Base-by-base conservation (phyloP, 2,888 invertebrate genomes). In the Unio delphinus region DNA sequence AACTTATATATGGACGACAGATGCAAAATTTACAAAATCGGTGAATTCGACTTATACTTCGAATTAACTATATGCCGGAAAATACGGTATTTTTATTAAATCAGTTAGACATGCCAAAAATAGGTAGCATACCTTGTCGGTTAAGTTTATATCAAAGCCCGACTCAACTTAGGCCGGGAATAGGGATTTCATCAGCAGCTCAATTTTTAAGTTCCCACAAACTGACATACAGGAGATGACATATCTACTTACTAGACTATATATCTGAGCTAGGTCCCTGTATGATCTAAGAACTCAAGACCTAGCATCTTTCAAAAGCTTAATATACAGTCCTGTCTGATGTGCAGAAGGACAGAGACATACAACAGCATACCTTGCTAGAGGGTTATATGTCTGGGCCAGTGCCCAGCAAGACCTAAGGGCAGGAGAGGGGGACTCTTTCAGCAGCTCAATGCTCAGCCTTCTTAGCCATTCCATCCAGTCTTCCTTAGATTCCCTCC, bases 381-480 rank as follows among this genome's bases (percentile, higher is more conserved):
- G 91, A 85, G 98, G 97, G 0, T 96, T 95, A 90, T 99, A 97
- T 54, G 96, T 95, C 90, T 98, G 97, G 28, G 89, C 90, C 60
- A 90, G 80, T n/a, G 87, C 86, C 86, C 96, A 94, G 86, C 99
- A 99, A 2, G 98, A 97, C 76, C 97, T 92, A 34, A 99, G 91
- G 0, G 98, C 97, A 8, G 98, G 97, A 55, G 97, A 97, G 3
- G 98, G 97, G 0, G 98, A 98, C 88, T 98, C 97, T 80, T 97
- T 97, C 15, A 99, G 92, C 55, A 99, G 92, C 66, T 97, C 98
- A 76, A 97, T 95, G 73, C 97, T 96, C 71, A 99, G 92, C 61
- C 96, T 93, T 61, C 96, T 92, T 65, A 99, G 90, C 99, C 99
- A 99, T 89, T 99, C 98, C 63, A 98, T 92, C 99, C 99, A 99